Base-by-base conservation (phyloP, 2,797 vertebrate species). In the Fistularia tabacaria region DNA sequence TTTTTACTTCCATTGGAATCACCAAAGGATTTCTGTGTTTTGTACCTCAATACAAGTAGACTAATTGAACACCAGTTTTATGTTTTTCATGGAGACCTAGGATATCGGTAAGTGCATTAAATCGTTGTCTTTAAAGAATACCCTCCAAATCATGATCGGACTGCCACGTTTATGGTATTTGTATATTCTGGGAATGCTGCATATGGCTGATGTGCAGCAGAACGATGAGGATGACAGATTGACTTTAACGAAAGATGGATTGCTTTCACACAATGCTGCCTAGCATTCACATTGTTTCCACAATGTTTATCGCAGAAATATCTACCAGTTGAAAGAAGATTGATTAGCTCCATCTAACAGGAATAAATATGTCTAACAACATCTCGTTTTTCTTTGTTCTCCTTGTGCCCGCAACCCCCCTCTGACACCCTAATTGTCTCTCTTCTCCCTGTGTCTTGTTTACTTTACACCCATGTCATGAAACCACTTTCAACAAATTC, bases 311-410 rank as follows among this genome's bases (percentile, higher is more conserved):
- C 62, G 71, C 43, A 53, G 57, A 59, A 67, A 74, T 73, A 62
- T 69, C 60, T 69, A 65, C 62, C 64, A 71, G 57, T 42, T 68
- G n/a, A 46, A 58, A 36, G 55, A 51, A 78, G 81, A 81, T 70
- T 65, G 73, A 86, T 74, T 66, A 52, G 14, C 53, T 58, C n/a
- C 57, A 51, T 56, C 58, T 73, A 71, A 79, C 70, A 51, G 70
- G 49, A 79, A 66, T 58, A 79, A 82, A 84, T 54, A 65, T 55
- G 53, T 64, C 57, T 36, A 52, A 66, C 62, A 67, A 59, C 14
- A 49, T 66, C 37, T 54, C 14, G 57, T 61, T 64, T 63, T 36
- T 58, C 37, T 45, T 54, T 68, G 14, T 46, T 62, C 25, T 14
- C 45, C 51, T 73, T 7, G 5, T 12, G 14, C 38, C 12, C 41